Base-by-base conservation (phyloP, 2,888 invertebrate species). In the Eurois occulta region DNA sequence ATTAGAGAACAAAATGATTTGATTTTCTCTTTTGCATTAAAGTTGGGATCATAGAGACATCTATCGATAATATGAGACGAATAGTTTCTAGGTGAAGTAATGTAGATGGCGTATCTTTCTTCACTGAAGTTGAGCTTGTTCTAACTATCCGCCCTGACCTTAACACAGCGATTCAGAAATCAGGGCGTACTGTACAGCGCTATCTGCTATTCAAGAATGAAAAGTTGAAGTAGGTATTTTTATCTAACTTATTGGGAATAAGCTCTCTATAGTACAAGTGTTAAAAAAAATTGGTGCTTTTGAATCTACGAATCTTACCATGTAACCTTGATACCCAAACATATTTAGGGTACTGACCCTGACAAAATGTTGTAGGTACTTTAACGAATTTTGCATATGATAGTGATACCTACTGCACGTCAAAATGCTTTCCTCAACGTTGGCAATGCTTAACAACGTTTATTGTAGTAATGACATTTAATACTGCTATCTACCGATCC, bases 401-500 rank as follows among this genome's bases (percentile, higher is more conserved):
- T 21, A 35, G 21, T 32, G 21, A 21, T 28, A 6, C n/a, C 55
- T 28, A 58, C 28, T 32, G n/a, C 18, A 21, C 32, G 8, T 21
- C 3, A 32, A 60, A 18, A 8, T 60, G 21, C 18, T 60, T 60
- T 18, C 18, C 8, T 62, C 11, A 21, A 35, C 5, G 21, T 35
- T 21, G 35, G 18, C 5, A 10, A 21, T 62, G 10, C 8, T 35
- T 21, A 1, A 18, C 10, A 60, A 21, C 18, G 10, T 32, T 32
- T 32, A 21, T 60, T 60, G 10, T 32, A 10, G 21, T 62, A 62
- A 62, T 35, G 62, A 21, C 11, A 35, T 35, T 62, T 0, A 35
- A 35, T 11, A 43, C 35, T 64, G 77, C 78, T n/a, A 64, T 70
- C 70, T 78, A 69, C 24, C 67, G 41, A 52, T 41, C 18, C 10